Conservation (phyloP, 2,797 vertebrate species). For the Diplodus puntazzo region DNA sequence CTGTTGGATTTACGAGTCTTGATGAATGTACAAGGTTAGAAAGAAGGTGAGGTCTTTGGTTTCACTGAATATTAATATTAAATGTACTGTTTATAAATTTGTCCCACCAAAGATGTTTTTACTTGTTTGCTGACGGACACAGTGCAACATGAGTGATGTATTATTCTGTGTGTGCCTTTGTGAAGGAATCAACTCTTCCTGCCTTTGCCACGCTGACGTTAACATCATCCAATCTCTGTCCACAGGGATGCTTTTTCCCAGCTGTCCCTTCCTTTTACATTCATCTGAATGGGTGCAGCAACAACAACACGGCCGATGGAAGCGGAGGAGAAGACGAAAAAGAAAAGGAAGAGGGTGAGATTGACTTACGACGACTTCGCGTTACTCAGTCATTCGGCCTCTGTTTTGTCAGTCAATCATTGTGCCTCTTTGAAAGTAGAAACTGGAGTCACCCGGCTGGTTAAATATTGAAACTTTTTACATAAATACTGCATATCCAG, state of each 20-base stretch:
- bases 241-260: not conserved
- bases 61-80: slow-evolving; percentile 3
- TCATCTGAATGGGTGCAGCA: slow-evolving; percentile 23
- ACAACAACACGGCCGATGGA: not conserved
- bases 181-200: not conserved
- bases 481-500: not conserved
- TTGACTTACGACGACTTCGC: slow-evolving; percentile 42
- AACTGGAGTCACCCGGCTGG: not conserved
- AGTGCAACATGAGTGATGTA: not conserved
- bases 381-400: slow-evolving; percentile 43
- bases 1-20: not conserved
- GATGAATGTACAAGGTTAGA: not conserved
- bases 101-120: not conserved
- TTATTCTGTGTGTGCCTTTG: not conserved
- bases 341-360: slow-evolving; percentile 28
- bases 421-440: not conserved
- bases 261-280: not conserved
- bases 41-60: slow-evolving; percentile 2
- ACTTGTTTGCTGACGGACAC: not conserved
- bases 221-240: not conserved
- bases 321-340: not conserved
- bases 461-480: slow-evolving; percentile 8
- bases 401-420: not conserved
- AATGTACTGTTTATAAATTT: not conserved
- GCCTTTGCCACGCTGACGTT: not conserved